phyloP scores from a whole-genome alignment of 2,113 vertebrate genomes.

The Cranoglanis bouderius region DNA sequence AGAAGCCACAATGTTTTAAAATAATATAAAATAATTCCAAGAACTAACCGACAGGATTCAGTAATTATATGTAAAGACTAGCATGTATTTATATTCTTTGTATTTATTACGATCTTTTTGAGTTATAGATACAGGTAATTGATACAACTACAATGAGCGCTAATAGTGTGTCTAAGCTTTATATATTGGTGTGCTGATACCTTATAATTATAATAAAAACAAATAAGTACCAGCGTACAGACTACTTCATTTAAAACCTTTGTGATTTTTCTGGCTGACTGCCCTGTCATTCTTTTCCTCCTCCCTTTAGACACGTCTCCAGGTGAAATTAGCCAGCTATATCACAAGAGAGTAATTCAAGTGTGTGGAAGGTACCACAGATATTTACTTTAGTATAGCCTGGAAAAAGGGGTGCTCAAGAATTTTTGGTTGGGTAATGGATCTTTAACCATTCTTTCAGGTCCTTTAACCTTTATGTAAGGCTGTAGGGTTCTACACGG shows the following conservation, averaged over 20 bases:
- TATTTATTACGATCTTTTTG: too few species aligned
- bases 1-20: not conserved
- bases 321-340: not conserved
- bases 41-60: not conserved
- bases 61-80: not conserved
- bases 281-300: not conserved
- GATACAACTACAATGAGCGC: not conserved
- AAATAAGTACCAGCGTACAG: not conserved
- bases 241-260: not conserved
- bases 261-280: not conserved
- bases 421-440: not conserved
- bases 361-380: not conserved
- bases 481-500: not conserved
- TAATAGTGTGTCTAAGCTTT: not conserved
- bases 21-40: not conserved
- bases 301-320: not conserved
- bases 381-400: not conserved
- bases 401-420: not conserved
- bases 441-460: not conserved
- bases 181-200: not conserved
- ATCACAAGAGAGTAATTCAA: not conserved
- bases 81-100: too few species aligned
- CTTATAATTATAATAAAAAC: not conserved
- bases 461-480: not conserved
- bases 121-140: not conserved